Evolutionary conservation across 2,888 invertebrate genomes (phyloP), one percentile per base, ranked within the genome.

Genomic region (Drosophila borealis): DNA sequence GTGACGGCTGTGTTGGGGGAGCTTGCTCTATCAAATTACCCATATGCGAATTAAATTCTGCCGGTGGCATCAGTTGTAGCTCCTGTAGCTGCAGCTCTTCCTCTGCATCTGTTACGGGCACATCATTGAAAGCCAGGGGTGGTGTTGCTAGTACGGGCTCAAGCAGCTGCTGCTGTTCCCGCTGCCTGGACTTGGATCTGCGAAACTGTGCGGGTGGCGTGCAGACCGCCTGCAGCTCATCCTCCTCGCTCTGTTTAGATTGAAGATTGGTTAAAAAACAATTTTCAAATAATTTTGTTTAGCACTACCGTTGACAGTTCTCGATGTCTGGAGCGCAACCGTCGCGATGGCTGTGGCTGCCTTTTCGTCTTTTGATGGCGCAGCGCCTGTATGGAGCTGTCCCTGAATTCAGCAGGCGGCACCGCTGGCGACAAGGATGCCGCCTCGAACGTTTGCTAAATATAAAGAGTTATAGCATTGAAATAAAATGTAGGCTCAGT

Each of bases 201-300:
- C 72, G 72, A 29, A 54, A 73, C 17, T 77, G 63, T 25, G 45
- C 0, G 2, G 72, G 72, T 4, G 72, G 72, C 8, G 78, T 64
- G 10, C 65, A 77, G 4, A 73, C 50, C 1, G 50, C 41, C 9
- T 63, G 10, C 3, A 59, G 33, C 6, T 73, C 65, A 36, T 65
- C 51, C 5, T 62, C 51, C 37, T 64, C 59, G 17, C 54, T 71
- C 78, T 77, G 33, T 19, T 19, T 1, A n/a, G n/a, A 29, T 3
- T 0, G 8, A 41, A 33, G 2, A 19, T 10, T 46, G 2, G 13
- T 36, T 13, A 14, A 11, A 37, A 1, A 4, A 11, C 11, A 17
- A 10, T 4, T 4, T 11, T 0, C 41, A 4, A 21, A 2, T 0
- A 14, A 19, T n/a, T 14, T 37, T 8, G 10, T n/a, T 11, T 17